Percentiles rank a stretch among this genome's conserved stretches.
Conservation (phyloP, 2,888 invertebrate genomes). For the Dyspetes luteomarginatus region DNA sequence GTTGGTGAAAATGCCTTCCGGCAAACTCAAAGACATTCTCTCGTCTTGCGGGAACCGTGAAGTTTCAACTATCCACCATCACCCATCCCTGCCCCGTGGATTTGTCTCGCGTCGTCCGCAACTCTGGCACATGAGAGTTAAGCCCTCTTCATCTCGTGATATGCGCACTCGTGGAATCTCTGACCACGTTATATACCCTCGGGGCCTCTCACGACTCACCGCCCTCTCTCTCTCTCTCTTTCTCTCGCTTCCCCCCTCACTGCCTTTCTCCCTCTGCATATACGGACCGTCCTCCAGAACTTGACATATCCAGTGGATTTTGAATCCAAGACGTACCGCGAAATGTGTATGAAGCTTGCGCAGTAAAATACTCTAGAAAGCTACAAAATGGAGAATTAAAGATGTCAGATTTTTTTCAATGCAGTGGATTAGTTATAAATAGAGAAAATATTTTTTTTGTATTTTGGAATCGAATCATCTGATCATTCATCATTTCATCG, state of each 20-base stretch:
- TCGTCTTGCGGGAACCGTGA: slow-evolving; percentile 79
- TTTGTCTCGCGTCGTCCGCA: slow-evolving; percentile 52
- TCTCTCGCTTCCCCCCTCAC: too few relatives aligned
- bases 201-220: slow-evolving; percentile 61
- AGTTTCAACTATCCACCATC: slow-evolving; percentile 76
- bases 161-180: slow-evolving; percentile 75
- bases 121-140: slow-evolving; percentile 17
- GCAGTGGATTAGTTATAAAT: background rate
- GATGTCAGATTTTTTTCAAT: background rate
- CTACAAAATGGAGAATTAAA: slow-evolving; percentile 57
- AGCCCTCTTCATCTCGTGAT: slow-evolving; percentile 12
- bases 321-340: background rate
- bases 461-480: background rate
- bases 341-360: slow-evolving; percentile 1
- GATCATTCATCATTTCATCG: too few relatives aligned
- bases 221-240: too few relatives aligned
- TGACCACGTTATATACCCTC: slow-evolving; percentile 80
- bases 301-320: slow-evolving; percentile 66
- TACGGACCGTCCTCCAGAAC: slow-evolving; percentile 71
- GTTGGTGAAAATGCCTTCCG: slow-evolving; percentile 76
- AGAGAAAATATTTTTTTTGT: background rate
- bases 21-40: slow-evolving; percentile 82
- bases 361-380: slow-evolving; percentile 47
- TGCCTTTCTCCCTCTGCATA: background rate
- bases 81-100: slow-evolving; percentile 46